Percentiles rank a stretch among this genome's conserved stretches.
phyloP scores from a whole-genome alignment of 1,140 invertebrate species.

The Ctenoplectra terminalis region DNA sequence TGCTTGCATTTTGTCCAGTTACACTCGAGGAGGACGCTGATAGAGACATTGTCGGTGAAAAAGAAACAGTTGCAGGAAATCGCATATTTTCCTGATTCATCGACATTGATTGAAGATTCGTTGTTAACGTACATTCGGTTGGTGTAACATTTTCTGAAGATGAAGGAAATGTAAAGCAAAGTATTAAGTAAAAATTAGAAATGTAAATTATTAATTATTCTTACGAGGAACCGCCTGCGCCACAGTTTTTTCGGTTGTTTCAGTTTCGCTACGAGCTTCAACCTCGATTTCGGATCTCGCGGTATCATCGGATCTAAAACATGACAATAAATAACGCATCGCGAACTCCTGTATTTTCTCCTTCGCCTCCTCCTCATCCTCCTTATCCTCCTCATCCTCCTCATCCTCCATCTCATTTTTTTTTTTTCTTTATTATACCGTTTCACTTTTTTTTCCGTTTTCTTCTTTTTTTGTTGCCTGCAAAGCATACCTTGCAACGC shows the following conservation, averaged over 20 bases:
- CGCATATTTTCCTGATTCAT: slow-evolving; percentile 76
- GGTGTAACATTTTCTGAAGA: neutral
- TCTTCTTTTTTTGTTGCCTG: neutral
- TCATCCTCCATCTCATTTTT: too few species aligned
- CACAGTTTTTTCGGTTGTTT: slow-evolving; percentile 80
- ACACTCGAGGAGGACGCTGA: slow-evolving; percentile 75
- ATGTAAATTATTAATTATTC: neutral
- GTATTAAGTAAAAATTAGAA: neutral
- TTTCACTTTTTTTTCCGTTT: slow-evolving; percentile 11
- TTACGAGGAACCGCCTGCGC: slow-evolving; percentile 75
- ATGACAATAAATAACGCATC: neutral
- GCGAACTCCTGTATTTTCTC: neutral
- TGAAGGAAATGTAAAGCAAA: neutral
- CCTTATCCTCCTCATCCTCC: too few species aligned
- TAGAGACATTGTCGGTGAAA: slow-evolving; percentile 72
- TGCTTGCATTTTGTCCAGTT: slow-evolving; percentile 75
- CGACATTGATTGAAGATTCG: slow-evolving; percentile 32
- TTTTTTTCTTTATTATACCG: neutral
- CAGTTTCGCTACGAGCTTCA: slow-evolving; percentile 82
- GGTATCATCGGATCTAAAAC: slow-evolving; percentile 87
- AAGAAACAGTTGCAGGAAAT: slow-evolving; percentile 59
- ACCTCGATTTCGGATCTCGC: slow-evolving; percentile 86
- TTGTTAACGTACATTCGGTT: slow-evolving; percentile 24
- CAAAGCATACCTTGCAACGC: slow-evolving; percentile 85
- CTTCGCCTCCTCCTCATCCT: too few species aligned